Percentiles rank a stretch among this genome's conserved stretches.
phyloP scores from a whole-genome alignment of 2,888 invertebrate species.

The Dasysyrphus albostriatus region DNA sequence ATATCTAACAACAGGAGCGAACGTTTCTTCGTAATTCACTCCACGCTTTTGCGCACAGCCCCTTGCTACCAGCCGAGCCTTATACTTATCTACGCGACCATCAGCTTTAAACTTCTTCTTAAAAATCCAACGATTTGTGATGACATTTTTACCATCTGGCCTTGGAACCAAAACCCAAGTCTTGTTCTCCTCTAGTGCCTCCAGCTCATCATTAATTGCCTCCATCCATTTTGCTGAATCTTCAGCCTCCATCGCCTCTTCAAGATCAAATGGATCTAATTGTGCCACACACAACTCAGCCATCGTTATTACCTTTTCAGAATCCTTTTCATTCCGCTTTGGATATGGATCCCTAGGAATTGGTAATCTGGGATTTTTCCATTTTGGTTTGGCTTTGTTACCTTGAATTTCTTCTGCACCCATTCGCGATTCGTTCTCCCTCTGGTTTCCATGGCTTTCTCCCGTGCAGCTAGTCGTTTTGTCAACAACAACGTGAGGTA shows the following conservation, averaged over 20 bases:
- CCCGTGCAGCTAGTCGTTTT: background rate
- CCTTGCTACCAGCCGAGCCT: slow-evolving; percentile 63
- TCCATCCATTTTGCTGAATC: slow-evolving; percentile 87
- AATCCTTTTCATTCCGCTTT: slow-evolving; percentile 21
- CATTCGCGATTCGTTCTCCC: background rate
- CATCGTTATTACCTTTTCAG: slow-evolving; percentile 9
- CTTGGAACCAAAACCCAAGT: slow-evolving; percentile 47
- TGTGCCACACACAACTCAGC: slow-evolving; percentile 34
- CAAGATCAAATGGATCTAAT: slow-evolving; percentile 44
- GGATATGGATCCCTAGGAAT: slow-evolving; percentile 42
- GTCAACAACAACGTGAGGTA: slow-evolving; percentile 4
- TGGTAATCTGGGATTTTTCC: slow-evolving; percentile 47
- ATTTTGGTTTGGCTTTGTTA: slow-evolving; percentile 4
- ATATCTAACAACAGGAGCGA: too few relatives aligned
- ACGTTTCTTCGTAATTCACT: slow-evolving; percentile 74
- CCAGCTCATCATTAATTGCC: slow-evolving; percentile 92
- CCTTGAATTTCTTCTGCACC: slow-evolving; percentile 1
- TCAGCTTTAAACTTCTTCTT: too few relatives aligned
- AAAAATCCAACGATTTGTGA: too few relatives aligned
- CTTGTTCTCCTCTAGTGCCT: slow-evolving; percentile 78
- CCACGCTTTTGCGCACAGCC: slow-evolving; percentile 73
- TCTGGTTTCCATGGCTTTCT: background rate
- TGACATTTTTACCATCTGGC: slow-evolving; percentile 27
- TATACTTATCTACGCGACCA: slow-evolving; percentile 62
- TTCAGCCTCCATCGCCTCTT: too few relatives aligned